phyloP scores from a whole-genome alignment of 2,888 invertebrate species.

The Papilio demoleus region DNA sequence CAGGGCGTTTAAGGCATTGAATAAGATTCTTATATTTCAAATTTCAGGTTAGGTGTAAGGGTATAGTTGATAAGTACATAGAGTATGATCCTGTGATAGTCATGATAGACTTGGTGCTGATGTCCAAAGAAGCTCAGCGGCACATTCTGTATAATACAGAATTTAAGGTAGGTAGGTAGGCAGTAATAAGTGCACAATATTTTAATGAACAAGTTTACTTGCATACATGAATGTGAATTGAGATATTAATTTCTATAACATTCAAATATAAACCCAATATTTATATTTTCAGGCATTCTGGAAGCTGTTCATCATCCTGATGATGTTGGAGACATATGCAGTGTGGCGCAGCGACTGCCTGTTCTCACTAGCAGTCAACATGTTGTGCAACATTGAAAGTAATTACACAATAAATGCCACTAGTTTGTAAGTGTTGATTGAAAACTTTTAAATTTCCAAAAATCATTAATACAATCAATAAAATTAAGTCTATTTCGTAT shows the following conservation, averaged over 20 bases:
- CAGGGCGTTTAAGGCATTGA: neutral
- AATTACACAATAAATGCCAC: slow-evolving; percentile 58
- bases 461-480: too few species aligned
- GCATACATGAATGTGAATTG: too few species aligned
- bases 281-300: slow-evolving; percentile 84
- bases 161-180: slow-evolving; percentile 89
- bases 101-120: slow-evolving; percentile 91
- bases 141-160: slow-evolving; percentile 92
- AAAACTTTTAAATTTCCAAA: too few species aligned
- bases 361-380: slow-evolving; percentile 64
- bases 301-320: slow-evolving; percentile 91
- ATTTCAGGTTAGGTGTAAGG: slow-evolving; percentile 88
- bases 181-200: too few species aligned
- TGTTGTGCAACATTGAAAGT: slow-evolving; percentile 60
- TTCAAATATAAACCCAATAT: neutral
- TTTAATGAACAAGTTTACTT: too few species aligned
- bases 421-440: slow-evolving; percentile 68
- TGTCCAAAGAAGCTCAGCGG: slow-evolving; percentile 91
- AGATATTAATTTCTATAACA: too few species aligned
- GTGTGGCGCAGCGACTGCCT: slow-evolving; percentile 83
- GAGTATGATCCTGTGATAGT: slow-evolving; percentile 96
- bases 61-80: slow-evolving; percentile 93
- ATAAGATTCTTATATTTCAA: slow-evolving; percentile 27
- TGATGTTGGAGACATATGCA: slow-evolving; percentile 92
- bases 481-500: too few species aligned